These are phyloP conservation scores for Noctua comes DNA, from an alignment of 2,888 invertebrate species.

Conservation along the genomic window DNA sequence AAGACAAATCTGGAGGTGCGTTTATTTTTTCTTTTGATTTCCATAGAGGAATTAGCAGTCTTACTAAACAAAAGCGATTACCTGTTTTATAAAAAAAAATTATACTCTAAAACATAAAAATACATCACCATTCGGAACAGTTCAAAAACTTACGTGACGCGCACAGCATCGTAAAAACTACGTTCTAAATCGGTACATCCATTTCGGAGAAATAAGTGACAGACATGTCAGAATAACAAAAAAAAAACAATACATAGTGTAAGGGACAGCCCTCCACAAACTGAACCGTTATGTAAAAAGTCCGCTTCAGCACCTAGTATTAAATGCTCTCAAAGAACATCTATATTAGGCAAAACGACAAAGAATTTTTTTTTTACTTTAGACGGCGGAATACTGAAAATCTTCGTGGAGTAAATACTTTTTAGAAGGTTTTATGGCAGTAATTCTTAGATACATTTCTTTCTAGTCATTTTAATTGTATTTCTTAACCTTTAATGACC, in stretches of 20 bases:
- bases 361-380: neutral
- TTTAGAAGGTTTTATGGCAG: neutral
- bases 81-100: neutral
- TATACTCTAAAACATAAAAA: neutral
- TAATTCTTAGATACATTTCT: too few species aligned
- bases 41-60: neutral
- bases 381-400: neutral
- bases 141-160: slow-evolving; percentile 34
- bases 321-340: neutral
- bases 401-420: too few species aligned
- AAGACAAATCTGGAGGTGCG: neutral
- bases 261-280: too few species aligned
- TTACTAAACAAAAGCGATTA: neutral
- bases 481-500: neutral
- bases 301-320: neutral
- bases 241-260: too few species aligned
- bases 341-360: neutral
- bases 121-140: neutral
- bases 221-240: slow-evolving; percentile 37
- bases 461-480: too few species aligned
- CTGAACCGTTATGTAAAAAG: neutral
- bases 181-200: slow-evolving; percentile 28
- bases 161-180: slow-evolving; percentile 30
- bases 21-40: neutral
- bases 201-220: slow-evolving; percentile 24